Evolutionary conservation across 2,888 invertebrate genomes (phyloP).

Genomic region (Machimus rusticus): DNA sequence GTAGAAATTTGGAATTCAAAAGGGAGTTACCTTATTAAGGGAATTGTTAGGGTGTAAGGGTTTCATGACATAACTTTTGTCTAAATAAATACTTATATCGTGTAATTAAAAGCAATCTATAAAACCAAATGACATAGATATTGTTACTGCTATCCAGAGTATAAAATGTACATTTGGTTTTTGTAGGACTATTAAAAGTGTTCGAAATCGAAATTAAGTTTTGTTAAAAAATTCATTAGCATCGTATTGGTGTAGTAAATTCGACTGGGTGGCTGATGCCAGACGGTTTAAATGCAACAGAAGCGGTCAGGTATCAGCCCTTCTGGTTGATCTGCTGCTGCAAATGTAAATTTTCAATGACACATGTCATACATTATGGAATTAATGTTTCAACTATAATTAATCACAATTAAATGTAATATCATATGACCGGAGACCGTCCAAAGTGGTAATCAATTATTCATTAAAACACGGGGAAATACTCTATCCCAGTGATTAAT

Average conservation of each 20-base stretch:
- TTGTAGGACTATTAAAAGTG: background rate
- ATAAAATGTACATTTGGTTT: background rate
- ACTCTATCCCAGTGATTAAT: conserved; percentile 29
- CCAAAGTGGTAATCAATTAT: conserved; percentile 37
- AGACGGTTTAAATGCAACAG: background rate
- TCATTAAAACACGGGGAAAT: conserved; percentile 33
- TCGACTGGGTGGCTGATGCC: background rate
- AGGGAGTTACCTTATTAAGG: too few species aligned
- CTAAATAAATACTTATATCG: too few species aligned
- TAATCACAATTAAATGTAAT: conserved; percentile 38
- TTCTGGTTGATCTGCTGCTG: conserved; percentile 26
- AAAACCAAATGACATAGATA: too few species aligned
- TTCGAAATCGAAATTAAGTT: background rate
- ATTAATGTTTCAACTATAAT: conserved; percentile 37
- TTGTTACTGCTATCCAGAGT: background rate
- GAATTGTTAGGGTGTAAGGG: too few species aligned
- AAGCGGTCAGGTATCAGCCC: background rate
- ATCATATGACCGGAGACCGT: conserved; percentile 27
- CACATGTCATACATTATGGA: conserved; percentile 33
- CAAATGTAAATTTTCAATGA: conserved; percentile 35
- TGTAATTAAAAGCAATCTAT: too few species aligned
- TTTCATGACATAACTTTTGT: too few species aligned
- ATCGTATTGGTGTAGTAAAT: background rate
- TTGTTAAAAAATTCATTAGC: background rate
- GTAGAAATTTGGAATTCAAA: too few species aligned